Evolutionary conservation across 2,797 vertebrate species (phyloP).

Genomic region (Erpetoichthys calabaricus): DNA sequence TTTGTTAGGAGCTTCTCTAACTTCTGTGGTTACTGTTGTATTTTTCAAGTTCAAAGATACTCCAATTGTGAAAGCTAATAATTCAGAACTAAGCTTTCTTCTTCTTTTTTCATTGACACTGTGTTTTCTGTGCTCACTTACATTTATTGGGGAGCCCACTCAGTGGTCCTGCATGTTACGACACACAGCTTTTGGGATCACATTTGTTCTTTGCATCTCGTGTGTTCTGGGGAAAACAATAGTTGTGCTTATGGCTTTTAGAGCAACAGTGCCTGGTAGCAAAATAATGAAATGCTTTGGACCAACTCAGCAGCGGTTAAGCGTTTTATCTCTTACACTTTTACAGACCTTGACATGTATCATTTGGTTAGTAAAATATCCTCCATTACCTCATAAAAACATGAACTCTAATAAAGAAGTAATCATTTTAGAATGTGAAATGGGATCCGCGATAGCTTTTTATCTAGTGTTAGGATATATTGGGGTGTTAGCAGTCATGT

Average conservation of each 20-base stretch:
- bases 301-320: constrained; percentile 38
- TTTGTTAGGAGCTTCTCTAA: no score
- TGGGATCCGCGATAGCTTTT: constrained; percentile 26
- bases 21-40: no score
- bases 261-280: constrained; percentile 23
- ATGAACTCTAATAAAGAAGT: background rate
- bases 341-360: constrained; percentile 51
- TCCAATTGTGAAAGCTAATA: constrained; percentile 25
- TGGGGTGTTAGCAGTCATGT: constrained; percentile 24
- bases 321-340: constrained; percentile 45
- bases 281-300: constrained; percentile 32
- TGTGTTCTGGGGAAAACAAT: constrained; percentile 33
- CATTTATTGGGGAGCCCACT: constrained; percentile 24
- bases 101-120: constrained; percentile 28
- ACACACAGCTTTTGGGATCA: constrained; percentile 30
- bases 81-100: constrained; percentile 31
- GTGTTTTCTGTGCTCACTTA: constrained; percentile 25
- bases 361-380: background rate
- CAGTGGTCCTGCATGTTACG: constrained; percentile 31
- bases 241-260: constrained; percentile 32
- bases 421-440: constrained; percentile 18
- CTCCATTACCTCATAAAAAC: background rate
- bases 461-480: constrained; percentile 30
- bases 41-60: constrained; percentile 9
- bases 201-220: constrained; percentile 31